Conservation (phyloP, 2,888 invertebrate species). For the Xanthorhoe spadicearia region DNA sequence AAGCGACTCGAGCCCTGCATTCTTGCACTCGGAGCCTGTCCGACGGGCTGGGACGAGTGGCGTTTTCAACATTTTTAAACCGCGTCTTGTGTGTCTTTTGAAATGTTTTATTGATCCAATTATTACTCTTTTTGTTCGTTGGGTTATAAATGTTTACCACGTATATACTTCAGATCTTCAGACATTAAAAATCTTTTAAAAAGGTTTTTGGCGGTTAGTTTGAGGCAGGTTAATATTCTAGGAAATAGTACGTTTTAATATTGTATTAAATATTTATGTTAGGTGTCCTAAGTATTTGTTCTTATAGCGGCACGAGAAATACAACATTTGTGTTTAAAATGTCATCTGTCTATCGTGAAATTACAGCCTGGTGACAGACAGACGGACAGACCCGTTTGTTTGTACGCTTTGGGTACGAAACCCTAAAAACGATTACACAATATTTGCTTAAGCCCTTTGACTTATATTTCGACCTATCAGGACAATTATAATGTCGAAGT, state of each 20-base stretch:
- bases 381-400: no score
- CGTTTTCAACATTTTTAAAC: constrained; percentile 41
- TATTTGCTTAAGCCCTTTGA: constrained; percentile 21
- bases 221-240: no score
- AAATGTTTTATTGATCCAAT: constrained; percentile 43
- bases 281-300: no score
- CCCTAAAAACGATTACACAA: constrained; percentile 2
- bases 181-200: no score
- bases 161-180: neutral
- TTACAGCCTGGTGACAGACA: no score
- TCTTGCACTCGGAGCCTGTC: constrained; percentile 77
- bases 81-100: constrained; percentile 41
- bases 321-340: no score
- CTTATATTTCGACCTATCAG: constrained; percentile 30
- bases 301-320: no score
- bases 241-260: no score
- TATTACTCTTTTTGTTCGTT: constrained; percentile 11
- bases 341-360: no score
- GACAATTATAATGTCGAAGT: constrained; percentile 36
- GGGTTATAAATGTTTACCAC: neutral
- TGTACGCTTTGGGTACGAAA: no score
- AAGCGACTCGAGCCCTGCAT: constrained; percentile 74
- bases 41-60: constrained; percentile 67
- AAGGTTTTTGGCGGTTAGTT: no score
- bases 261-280: no score